Conservation (phyloP, 2,888 invertebrate species). For the Cybosia mesomella region DNA sequence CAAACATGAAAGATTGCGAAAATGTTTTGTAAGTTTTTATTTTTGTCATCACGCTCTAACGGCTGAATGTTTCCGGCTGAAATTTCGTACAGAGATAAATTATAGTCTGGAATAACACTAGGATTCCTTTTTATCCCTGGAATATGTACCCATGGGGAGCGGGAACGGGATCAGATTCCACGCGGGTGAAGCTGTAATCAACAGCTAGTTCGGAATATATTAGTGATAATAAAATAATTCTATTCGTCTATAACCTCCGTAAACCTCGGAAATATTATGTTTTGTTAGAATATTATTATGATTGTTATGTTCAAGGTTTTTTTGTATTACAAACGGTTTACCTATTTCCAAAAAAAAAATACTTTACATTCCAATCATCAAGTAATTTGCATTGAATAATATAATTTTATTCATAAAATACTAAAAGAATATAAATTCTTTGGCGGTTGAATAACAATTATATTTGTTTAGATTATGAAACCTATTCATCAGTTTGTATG, state of each 20-base stretch:
- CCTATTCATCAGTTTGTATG: background rate
- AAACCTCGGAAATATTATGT: conserved; percentile 13
- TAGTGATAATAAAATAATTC: background rate
- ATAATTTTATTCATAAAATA: background rate
- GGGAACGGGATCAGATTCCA: too few relatives aligned
- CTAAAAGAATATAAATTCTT: background rate
- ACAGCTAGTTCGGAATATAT: too few relatives aligned
- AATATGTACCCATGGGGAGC: too few relatives aligned
- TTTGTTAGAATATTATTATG: conserved; percentile 3
- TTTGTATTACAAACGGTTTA: background rate
- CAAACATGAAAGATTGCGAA: too few relatives aligned
- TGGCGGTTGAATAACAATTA: background rate
- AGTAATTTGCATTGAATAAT: background rate
- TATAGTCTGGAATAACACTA: too few relatives aligned
- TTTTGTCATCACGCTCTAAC: too few relatives aligned
- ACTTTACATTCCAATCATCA: background rate
- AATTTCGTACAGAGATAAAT: too few relatives aligned
- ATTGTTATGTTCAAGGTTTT: conserved; percentile 6
- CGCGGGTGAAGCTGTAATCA: too few relatives aligned
- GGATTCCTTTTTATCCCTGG: too few relatives aligned
- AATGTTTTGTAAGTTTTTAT: too few relatives aligned
- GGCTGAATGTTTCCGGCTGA: too few relatives aligned
- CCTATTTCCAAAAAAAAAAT: background rate
- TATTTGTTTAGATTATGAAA: conserved; percentile 2
- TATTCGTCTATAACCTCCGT: conserved; percentile 7